Conservation (phyloP, 2,797 vertebrate genomes). For the Brachyalestes nurse region DNA sequence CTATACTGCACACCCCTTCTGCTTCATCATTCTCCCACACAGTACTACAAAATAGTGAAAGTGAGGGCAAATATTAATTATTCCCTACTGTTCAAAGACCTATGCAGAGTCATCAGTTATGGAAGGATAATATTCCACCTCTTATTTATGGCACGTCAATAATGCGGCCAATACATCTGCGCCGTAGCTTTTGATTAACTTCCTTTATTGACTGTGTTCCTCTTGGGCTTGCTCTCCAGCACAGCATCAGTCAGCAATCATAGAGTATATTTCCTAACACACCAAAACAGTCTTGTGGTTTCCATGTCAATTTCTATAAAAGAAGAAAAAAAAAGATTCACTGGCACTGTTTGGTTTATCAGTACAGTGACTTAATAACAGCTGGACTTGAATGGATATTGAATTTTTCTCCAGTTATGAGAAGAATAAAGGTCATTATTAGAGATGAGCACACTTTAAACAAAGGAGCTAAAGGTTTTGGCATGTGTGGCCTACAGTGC, state of each 20-base stretch:
- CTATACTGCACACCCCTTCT: background rate
- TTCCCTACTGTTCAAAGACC: constrained; percentile 14
- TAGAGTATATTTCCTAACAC: constrained; percentile 61
- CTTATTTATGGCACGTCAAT: constrained; percentile 76
- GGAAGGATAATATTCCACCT: constrained; percentile 63
- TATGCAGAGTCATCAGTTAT: constrained; percentile 1
- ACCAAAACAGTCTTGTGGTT: constrained; percentile 60
- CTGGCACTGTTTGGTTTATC: background rate
- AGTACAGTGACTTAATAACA: background rate
- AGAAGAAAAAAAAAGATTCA: background rate
- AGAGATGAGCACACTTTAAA: constrained; percentile 2
- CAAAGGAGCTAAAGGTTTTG: background rate
- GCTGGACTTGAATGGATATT: background rate
- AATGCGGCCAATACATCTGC: constrained; percentile 72
- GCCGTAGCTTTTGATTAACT: constrained; percentile 77
- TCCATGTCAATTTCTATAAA: background rate
- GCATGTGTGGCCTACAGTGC: background rate
- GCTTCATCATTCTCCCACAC: background rate
- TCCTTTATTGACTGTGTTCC: constrained; percentile 67
- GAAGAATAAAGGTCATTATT: constrained; percentile 8
- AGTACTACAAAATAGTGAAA: background rate
- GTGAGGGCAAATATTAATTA: constrained; percentile 30
- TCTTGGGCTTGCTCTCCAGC: constrained; percentile 67
- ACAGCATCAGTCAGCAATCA: constrained; percentile 63
- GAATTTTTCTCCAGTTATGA: constrained; percentile 1